Percentiles rank a stretch among this genome's conserved stretches.
Evolutionary conservation across 1,140 invertebrate species (phyloP).

Genomic region (Ostrea edulis): DNA sequence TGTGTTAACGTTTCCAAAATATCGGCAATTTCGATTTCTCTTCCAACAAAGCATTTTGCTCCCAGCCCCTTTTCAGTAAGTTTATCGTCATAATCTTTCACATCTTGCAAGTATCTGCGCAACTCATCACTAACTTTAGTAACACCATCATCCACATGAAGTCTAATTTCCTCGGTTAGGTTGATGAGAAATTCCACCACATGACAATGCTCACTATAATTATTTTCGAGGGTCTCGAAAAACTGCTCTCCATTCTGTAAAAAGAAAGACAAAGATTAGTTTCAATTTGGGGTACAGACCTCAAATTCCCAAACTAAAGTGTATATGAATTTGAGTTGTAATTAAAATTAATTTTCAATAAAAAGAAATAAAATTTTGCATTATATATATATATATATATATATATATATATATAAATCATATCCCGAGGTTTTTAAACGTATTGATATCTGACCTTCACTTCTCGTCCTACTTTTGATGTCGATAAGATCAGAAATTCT

Average conservation of each 20-base stretch:
- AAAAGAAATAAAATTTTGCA: no score
- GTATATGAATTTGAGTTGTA: no score
- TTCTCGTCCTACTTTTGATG: background rate
- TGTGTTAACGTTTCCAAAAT: background rate
- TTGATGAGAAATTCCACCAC: conserved; percentile 14
- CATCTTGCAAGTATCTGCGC: background rate
- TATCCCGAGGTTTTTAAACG: no score
- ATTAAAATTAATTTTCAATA: no score
- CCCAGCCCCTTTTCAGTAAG: background rate
- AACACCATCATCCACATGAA: conserved; percentile 15
- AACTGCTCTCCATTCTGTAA: background rate
- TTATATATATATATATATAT: no score
- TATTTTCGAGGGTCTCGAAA: background rate
- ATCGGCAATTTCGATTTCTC: background rate
- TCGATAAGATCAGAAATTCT: background rate
- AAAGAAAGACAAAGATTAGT: background rate
- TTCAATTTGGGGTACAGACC: no score
- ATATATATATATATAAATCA: no score
- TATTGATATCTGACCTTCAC: background rate
- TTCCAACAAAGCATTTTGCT: background rate
- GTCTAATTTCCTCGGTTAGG: background rate
- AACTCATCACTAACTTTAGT: background rate
- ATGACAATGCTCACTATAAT: background rate
- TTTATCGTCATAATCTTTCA: background rate
- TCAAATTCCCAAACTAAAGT: no score